Conservation (phyloP, 2,797 vertebrate genomes). For the Micropoecilia bifurca region DNA sequence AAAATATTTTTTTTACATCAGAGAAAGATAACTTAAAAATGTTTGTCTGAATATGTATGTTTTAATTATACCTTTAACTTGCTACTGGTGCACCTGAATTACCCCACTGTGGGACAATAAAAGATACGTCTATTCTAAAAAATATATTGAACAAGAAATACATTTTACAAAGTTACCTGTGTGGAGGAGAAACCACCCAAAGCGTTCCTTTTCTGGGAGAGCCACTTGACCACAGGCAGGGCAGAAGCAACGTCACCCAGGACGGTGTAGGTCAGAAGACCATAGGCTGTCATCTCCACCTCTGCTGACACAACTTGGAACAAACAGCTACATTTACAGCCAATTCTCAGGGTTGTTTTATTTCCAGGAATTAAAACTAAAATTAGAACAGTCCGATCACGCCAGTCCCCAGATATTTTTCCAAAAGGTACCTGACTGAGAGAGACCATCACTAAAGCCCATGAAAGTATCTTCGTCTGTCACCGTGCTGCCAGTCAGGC, state of each 20-base stretch:
- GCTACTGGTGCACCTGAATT: not conserved
- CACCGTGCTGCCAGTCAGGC: slow-evolving; percentile 87
- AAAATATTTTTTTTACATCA: not conserved
- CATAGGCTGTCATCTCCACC: slow-evolving; percentile 95
- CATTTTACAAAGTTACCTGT: slow-evolving; percentile 78
- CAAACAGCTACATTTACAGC: not conserved
- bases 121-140: not conserved
- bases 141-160: not conserved
- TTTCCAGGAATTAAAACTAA: slow-evolving; percentile 1
- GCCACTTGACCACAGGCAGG: slow-evolving; percentile 93
- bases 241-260: slow-evolving; percentile 91
- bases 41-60: not conserved
- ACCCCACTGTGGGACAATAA: not conserved
- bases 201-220: slow-evolving; percentile 92
- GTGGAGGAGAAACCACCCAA: slow-evolving; percentile 95
- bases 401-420: not conserved
- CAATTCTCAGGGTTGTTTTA: not conserved
- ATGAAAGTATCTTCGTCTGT: slow-evolving; percentile 90
- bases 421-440: slow-evolving; percentile 86
- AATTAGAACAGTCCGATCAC: not conserved
- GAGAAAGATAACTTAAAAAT: not conserved
- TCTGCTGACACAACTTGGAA: slow-evolving; percentile 91
- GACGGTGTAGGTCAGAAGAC: slow-evolving; percentile 90
- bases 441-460: slow-evolving; percentile 91
- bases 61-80: not conserved